Conservation (phyloP, 2,797 vertebrate species). For the Coreius guichenoti region DNA sequence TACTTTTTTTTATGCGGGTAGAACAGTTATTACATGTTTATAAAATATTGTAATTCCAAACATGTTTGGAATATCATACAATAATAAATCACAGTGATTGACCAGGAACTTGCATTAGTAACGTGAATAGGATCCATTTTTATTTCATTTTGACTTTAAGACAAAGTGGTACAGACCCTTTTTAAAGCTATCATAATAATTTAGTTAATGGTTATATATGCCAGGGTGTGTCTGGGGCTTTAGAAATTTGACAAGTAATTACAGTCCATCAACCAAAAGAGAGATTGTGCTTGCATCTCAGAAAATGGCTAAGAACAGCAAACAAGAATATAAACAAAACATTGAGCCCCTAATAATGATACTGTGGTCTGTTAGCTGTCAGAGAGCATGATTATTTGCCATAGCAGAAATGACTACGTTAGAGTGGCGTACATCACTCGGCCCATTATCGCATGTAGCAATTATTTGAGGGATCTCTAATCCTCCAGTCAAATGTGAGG, state of each 20-base stretch:
- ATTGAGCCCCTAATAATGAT: slow-evolving; percentile 61
- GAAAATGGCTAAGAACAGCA: slow-evolving; percentile 45
- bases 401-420: slow-evolving; percentile 39
- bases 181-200: slow-evolving; percentile 7
- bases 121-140: not conserved
- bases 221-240: slow-evolving; percentile 44
- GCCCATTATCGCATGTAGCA: slow-evolving; percentile 55
- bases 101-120: not conserved
- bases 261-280: slow-evolving; percentile 54
- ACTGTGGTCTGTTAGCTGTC: slow-evolving; percentile 56
- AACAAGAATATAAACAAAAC: slow-evolving; percentile 59
- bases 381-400: slow-evolving; percentile 57
- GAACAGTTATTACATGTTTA: not conserved
- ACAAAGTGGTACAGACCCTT: not conserved
- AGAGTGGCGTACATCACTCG: slow-evolving; percentile 46
- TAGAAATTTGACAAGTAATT: slow-evolving; percentile 62
- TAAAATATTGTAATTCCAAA: not conserved
- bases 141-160: not conserved
- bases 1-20: no score
- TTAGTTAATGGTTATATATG: slow-evolving; percentile 48
- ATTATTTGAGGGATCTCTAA: slow-evolving; percentile 50
- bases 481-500: slow-evolving; percentile 49
- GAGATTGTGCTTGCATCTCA: slow-evolving; percentile 51
- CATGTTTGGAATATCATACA: not conserved
- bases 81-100: not conserved